These are phyloP conservation scores for Rallus crepitans DNA, from an alignment of 2,797 vertebrate genomes.

Conservation along the genomic window DNA sequence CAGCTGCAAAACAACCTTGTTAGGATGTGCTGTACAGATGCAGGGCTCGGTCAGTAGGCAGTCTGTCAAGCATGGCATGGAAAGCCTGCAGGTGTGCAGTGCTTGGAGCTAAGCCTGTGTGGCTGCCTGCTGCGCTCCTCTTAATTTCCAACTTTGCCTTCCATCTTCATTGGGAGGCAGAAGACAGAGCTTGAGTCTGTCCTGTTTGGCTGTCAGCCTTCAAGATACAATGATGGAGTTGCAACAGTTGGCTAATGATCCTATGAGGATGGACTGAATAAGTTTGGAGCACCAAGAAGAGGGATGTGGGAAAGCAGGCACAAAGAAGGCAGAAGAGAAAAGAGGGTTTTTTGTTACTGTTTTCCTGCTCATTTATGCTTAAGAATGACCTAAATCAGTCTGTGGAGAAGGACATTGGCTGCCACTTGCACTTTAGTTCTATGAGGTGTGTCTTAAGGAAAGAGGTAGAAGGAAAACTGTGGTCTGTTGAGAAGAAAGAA, in stretches of 20 bases:
- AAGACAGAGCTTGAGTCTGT: background rate
- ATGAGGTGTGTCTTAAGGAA: background rate
- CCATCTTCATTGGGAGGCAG: rapidly evolving
- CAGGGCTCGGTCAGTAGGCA: background rate
- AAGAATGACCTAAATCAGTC: background rate
- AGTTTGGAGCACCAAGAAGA: background rate
- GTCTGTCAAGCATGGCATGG: background rate
- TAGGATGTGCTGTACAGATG: background rate
- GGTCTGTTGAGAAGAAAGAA: background rate
- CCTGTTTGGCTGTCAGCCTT: rapidly evolving
- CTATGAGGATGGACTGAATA: rapidly evolving
- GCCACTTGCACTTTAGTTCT: background rate
- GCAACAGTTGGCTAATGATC: background rate
- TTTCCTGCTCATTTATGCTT: background rate
- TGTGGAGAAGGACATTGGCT: background rate
- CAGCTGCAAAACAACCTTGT: background rate
- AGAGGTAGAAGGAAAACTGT: background rate
- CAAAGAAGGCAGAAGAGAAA: background rate
- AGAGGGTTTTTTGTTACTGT: background rate
- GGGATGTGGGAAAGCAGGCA: background rate
- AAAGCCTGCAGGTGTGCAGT: background rate
- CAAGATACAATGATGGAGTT: rapidly evolving
- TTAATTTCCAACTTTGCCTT: background rate
- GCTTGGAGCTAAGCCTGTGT: background rate
- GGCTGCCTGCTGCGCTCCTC: background rate